A percentile compares a stretch with the other conserved stretches of the same genome.
Conservation (phyloP, 2,888 invertebrate genomes). For the Melipona bicolor region DNA sequence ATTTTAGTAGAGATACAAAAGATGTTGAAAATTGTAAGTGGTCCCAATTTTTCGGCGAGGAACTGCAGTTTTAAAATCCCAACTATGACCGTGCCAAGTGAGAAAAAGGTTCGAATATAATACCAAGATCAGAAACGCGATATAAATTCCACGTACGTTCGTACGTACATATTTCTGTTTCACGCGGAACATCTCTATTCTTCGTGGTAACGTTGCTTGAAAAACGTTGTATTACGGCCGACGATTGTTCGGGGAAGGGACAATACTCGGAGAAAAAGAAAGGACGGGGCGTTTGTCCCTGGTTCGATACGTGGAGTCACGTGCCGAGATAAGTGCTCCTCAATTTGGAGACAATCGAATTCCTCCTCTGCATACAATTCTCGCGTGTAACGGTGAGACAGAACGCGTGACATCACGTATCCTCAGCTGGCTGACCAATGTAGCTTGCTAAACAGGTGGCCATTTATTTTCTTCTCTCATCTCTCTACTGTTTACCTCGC, state of each 20-base stretch:
- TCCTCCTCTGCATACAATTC: constrained; percentile 65
- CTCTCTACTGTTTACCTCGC: constrained; percentile 32
- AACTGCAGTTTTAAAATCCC: no score
- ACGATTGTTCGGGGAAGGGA: constrained; percentile 27
- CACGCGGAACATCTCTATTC: constrained; percentile 28
- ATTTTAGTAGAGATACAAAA: no score
- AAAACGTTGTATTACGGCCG: constrained; percentile 25
- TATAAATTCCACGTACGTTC: constrained; percentile 8
- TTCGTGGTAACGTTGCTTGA: neutral
- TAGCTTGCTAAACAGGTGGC: constrained; percentile 67
- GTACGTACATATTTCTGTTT: neutral
- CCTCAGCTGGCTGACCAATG: constrained; percentile 62
- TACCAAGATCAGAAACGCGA: neutral
- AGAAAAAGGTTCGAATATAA: no score
- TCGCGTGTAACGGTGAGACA: constrained; percentile 70
- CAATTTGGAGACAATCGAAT: constrained; percentile 72
- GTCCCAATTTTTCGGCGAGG: no score
- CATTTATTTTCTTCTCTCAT: constrained; percentile 55
- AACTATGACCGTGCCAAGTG: no score
- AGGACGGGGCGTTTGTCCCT: constrained; percentile 15
- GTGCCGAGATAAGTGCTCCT: constrained; percentile 67
- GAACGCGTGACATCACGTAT: constrained; percentile 75
- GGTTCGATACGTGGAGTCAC: constrained; percentile 52
- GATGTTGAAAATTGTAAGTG: no score
- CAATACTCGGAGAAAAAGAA: constrained; percentile 35